Evolutionary conservation across 2,888 invertebrate species (phyloP).

Genomic region (Xestoiulus laeticollis): DNA sequence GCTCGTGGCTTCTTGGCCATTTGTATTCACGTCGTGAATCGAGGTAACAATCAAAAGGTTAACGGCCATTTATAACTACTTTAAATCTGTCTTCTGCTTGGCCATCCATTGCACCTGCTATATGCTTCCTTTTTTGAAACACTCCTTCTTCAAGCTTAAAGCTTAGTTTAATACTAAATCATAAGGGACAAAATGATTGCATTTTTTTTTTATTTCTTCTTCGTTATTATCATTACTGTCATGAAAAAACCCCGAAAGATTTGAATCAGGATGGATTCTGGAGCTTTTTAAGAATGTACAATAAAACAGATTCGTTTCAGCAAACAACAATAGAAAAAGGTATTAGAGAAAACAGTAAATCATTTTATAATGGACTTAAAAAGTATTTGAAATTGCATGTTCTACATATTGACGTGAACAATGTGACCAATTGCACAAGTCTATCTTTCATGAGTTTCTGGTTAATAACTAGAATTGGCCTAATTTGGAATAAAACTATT

Average conservation of each 20-base stretch:
- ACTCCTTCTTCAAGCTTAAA: neutral
- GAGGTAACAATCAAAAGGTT: slow-evolving; percentile 1
- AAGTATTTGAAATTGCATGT: too few relatives aligned
- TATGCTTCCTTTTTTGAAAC: neutral
- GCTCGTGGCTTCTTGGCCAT: neutral
- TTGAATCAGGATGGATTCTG: too few relatives aligned
- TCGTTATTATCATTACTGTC: neutral
- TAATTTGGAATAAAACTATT: too few relatives aligned
- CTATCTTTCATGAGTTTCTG: too few relatives aligned
- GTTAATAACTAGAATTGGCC: too few relatives aligned
- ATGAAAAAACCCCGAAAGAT: neutral
- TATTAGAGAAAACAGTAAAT: too few relatives aligned
- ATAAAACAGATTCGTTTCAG: too few relatives aligned
- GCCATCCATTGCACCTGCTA: slow-evolving; percentile 15
- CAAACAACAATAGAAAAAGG: too few relatives aligned
- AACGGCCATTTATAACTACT: slow-evolving; percentile 19
- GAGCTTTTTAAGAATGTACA: too few relatives aligned
- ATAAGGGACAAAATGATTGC: neutral
- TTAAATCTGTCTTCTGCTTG: slow-evolving; percentile 15
- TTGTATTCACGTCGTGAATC: neutral
- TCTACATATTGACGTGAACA: too few relatives aligned
- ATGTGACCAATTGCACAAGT: too few relatives aligned
- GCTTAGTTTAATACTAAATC: neutral
- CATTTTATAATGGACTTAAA: too few relatives aligned
- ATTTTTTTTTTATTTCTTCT: neutral